These are phyloP conservation scores for Aselliscus stoliczkanus DNA, from an alignment of 2,797 vertebrate species.

Conservation along the genomic window DNA sequence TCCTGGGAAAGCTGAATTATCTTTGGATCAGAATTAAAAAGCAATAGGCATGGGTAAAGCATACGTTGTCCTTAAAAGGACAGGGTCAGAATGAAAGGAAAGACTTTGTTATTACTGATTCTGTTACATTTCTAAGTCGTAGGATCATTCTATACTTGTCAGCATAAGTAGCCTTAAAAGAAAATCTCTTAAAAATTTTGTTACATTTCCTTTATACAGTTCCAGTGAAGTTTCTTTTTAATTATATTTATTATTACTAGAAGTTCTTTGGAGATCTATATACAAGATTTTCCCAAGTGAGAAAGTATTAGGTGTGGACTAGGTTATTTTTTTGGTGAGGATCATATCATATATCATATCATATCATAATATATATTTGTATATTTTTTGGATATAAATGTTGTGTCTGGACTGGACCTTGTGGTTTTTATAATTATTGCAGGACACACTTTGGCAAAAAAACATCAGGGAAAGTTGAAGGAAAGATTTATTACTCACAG, in stretches of 20 bases:
- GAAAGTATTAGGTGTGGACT: background rate
- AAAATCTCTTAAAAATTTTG: background rate
- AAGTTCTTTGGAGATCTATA: background rate
- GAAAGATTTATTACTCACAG: background rate
- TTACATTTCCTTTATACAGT: background rate
- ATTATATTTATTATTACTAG: background rate
- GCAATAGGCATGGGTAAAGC: background rate
- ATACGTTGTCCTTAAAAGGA: background rate
- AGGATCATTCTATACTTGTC: background rate
- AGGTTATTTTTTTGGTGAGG: no score
- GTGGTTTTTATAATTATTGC: background rate
- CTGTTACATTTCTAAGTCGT: background rate
- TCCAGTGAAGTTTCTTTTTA: background rate
- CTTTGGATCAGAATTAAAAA: constrained; percentile 2
- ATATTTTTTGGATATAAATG: background rate
- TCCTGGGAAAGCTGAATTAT: background rate
- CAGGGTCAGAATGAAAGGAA: background rate
- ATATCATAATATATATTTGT: background rate
- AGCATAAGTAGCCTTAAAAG: background rate
- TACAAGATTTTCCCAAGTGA: background rate
- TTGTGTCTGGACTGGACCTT: background rate
- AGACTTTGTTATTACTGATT: background rate
- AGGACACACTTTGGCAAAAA: background rate
- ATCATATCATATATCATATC: no score
- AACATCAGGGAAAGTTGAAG: background rate